A percentile compares a stretch with the other conserved stretches of the same genome.
These are phyloP conservation scores for Salvator merianae DNA, from an alignment of 2,113 vertebrate genomes.

Conservation along the genomic window DNA sequence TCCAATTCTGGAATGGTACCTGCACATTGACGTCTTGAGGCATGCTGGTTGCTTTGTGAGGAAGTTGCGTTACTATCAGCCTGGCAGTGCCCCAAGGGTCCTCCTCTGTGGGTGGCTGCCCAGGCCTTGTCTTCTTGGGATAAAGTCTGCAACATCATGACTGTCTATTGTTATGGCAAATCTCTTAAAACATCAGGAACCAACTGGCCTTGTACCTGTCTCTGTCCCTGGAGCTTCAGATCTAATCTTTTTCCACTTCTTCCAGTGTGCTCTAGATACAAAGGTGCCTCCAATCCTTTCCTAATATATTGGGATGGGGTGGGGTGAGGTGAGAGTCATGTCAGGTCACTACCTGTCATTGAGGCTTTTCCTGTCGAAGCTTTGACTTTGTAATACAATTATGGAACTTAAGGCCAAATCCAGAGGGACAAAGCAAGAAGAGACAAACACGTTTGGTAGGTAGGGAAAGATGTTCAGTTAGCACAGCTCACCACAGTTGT, in stretches of 20 bases:
- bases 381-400: neutral
- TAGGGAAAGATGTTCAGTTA: neutral
- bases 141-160: conserved; percentile 22
- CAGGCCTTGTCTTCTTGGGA: neutral
- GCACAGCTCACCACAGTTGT: neutral
- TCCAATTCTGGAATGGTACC: neutral
- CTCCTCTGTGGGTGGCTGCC: conserved; percentile 20
- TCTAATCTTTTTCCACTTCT: neutral
- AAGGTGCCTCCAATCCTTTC: no score
- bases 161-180: conserved; percentile 20
- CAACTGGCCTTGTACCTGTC: neutral
- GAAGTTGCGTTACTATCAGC: neutral
- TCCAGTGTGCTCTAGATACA: neutral
- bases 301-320: neutral
- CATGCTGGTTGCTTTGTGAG: neutral
- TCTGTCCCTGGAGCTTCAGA: neutral
- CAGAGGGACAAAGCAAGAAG: neutral
- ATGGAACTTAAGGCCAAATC: neutral
- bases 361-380: neutral
- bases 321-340: neutral
- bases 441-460: conserved; percentile 4
- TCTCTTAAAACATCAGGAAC: conserved; percentile 4
- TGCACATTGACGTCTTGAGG: neutral
- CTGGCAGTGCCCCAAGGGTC: neutral
- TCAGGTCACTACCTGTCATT: neutral